A percentile compares a stretch with the other conserved stretches of the same genome.
These are phyloP conservation scores for Priocnemis perturbator DNA, from an alignment of 2,888 invertebrate species.

Conservation along the genomic window DNA sequence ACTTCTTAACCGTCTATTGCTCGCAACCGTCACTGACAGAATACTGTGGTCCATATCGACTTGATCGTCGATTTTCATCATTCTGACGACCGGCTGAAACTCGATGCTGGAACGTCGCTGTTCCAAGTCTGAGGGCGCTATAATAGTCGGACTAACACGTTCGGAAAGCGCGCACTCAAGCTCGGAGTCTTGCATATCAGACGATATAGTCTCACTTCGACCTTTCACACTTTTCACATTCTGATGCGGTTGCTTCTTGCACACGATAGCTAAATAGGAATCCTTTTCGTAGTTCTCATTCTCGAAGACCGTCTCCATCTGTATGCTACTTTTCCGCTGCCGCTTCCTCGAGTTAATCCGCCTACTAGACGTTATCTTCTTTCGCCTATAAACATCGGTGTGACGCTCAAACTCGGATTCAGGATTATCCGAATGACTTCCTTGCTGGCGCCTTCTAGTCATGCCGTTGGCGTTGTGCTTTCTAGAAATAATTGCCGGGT, in stretches of 20 bases:
- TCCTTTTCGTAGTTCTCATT: slow-evolving; percentile 63
- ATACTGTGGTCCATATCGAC: slow-evolving; percentile 71
- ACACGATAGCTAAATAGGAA: slow-evolving; percentile 54
- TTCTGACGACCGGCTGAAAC: slow-evolving; percentile 82
- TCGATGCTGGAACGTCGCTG: slow-evolving; percentile 74
- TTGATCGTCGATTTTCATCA: slow-evolving; percentile 80
- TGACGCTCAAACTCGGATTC: slow-evolving; percentile 30
- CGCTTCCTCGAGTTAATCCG: slow-evolving; percentile 52
- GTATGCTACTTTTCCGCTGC: slow-evolving; percentile 43
- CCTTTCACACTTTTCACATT: slow-evolving; percentile 28
- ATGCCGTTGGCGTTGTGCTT: slow-evolving; percentile 46
- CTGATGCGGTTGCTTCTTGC: slow-evolving; percentile 38
- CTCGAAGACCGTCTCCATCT: slow-evolving; percentile 57
- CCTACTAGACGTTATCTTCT: slow-evolving; percentile 30
- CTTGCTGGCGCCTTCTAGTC: slow-evolving; percentile 43
- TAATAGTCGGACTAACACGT: slow-evolving; percentile 57
- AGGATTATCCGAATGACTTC: slow-evolving; percentile 31
- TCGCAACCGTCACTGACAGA: slow-evolving; percentile 70
- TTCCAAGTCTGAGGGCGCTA: slow-evolving; percentile 61
- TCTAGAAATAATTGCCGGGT: slow-evolving; percentile 55
- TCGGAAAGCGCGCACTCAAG: slow-evolving; percentile 60
- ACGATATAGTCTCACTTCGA: slow-evolving; percentile 35
- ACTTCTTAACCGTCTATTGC: slow-evolving; percentile 72
- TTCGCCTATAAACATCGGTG: slow-evolving; percentile 34
- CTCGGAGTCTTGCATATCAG: slow-evolving; percentile 59